These are phyloP conservation scores for Epinephelus moara DNA, from an alignment of 2,113 vertebrate genomes.

Conservation along the genomic window DNA sequence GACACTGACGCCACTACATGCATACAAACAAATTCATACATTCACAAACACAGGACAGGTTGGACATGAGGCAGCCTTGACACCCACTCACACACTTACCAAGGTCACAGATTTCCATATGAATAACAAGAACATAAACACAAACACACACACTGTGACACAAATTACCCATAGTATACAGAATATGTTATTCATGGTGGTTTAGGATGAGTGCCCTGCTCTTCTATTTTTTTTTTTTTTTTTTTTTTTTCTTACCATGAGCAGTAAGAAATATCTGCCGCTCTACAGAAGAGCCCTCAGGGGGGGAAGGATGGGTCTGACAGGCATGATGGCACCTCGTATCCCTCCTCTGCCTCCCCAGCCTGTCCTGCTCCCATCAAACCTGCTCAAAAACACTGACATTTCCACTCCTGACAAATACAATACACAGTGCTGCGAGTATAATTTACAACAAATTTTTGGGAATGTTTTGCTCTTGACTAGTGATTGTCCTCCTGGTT, in stretches of 20 bases:
- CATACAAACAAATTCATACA: background rate
- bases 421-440: conserved; percentile 19
- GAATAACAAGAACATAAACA: conserved; percentile 22
- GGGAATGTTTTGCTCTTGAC: conserved; percentile 36
- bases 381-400: conserved; percentile 38
- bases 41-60: background rate
- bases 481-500: conserved; percentile 27
- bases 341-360: conserved; percentile 28
- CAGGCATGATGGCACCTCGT: conserved; percentile 49
- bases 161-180: background rate
- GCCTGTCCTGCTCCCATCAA: conserved; percentile 44
- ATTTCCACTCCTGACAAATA: conserved; percentile 43
- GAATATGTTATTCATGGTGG: conserved; percentile 24
- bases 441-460: conserved; percentile 31
- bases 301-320: conserved; percentile 25
- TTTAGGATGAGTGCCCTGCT: background rate
- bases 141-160: background rate
- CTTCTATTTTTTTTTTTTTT: background rate
- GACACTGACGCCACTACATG: background rate
- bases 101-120: conserved; percentile 36
- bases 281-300: conserved; percentile 40
- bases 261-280: conserved; percentile 32
- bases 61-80: conserved; percentile 9
- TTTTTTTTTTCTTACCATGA: background rate
- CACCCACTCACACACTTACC: background rate